Conservation (phyloP, 1,140 invertebrate genomes). For the Drosophila dunni region DNA sequence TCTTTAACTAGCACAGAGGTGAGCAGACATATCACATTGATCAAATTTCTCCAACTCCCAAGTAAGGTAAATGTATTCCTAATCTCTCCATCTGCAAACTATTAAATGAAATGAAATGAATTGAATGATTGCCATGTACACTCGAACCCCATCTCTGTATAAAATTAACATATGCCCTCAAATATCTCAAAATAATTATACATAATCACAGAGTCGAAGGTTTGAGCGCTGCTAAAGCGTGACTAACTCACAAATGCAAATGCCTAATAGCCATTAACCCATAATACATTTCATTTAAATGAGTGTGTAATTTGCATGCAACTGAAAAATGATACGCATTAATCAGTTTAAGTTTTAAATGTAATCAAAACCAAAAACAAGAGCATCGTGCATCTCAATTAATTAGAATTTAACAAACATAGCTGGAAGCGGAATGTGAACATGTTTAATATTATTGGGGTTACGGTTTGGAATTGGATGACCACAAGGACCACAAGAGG, state of each 20-base stretch:
- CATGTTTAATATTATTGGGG: background rate
- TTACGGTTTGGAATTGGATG: slow-evolving; percentile 4
- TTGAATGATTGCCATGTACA: background rate
- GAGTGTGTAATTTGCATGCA: slow-evolving; percentile 11
- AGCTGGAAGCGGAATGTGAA: background rate
- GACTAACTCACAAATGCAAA: slow-evolving; percentile 27
- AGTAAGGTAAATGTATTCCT: too few relatives aligned
- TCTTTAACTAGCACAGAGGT: too few relatives aligned
- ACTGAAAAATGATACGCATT: slow-evolving; percentile 55
- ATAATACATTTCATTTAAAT: slow-evolving; percentile 8
- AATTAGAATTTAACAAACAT: slow-evolving; percentile 59
- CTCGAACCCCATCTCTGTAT: background rate
- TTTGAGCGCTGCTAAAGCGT: slow-evolving; percentile 1
- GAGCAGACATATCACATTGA: too few relatives aligned
- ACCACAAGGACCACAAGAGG: slow-evolving; percentile 41
- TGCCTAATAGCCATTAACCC: slow-evolving; percentile 28
- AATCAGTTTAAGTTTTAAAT: slow-evolving; percentile 54
- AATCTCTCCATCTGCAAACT: background rate
- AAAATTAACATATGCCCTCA: background rate
- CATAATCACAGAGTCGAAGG: slow-evolving; percentile 2
- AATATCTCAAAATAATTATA: slow-evolving; percentile 24
- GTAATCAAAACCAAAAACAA: slow-evolving; percentile 56
- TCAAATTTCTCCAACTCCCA: too few relatives aligned
- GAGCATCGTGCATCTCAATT: slow-evolving; percentile 38
- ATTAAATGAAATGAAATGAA: background rate